phyloP scores from a whole-genome alignment of 2,113 vertebrate species.

The Caranx ignobilis region DNA sequence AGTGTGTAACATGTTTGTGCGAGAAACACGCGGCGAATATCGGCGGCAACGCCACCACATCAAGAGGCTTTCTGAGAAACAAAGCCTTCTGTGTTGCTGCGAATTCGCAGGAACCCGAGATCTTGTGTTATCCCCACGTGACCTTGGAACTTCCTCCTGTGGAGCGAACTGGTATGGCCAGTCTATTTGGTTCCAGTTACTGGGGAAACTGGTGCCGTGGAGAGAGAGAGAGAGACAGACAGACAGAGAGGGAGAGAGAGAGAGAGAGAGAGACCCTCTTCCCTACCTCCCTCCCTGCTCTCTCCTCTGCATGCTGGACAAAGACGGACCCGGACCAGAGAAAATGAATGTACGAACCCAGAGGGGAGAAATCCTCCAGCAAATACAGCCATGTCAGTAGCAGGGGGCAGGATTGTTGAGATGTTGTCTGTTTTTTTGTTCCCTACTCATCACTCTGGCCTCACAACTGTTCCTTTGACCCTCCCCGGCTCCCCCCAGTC shows the following conservation, averaged over 20 bases:
- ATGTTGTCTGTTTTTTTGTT: slow-evolving; percentile 16
- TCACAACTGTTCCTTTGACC: slow-evolving; percentile 26
- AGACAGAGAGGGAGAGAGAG: too few species aligned
- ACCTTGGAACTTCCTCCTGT: slow-evolving; percentile 3
- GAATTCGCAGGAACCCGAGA: slow-evolving; percentile 18
- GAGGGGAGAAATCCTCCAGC: slow-evolving; percentile 44
- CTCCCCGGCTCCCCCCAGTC: not conserved
- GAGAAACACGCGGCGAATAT: not conserved
- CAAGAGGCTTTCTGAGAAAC: slow-evolving; percentile 40
- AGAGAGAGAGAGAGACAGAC: not conserved
- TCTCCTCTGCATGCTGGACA: slow-evolving; percentile 20
- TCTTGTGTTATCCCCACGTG: slow-evolving; percentile 27
- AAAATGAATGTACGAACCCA: slow-evolving; percentile 44
- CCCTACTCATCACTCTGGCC: slow-evolving; percentile 26
- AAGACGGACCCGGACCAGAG: slow-evolving; percentile 44
- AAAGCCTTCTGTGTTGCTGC: slow-evolving; percentile 22
- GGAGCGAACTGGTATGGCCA: slow-evolving; percentile 27
- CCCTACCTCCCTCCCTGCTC: too few species aligned
- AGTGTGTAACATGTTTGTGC: slow-evolving; percentile 12
- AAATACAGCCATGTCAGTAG: slow-evolving; percentile 27
- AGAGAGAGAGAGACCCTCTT: too few species aligned
- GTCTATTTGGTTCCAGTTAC: slow-evolving; percentile 42
- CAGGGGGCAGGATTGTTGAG: slow-evolving; percentile 14
- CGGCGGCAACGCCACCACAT: slow-evolving; percentile 16
- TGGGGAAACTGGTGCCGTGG: slow-evolving; percentile 39